Conservation (phyloP, 35 echinoderm and acorn worm genomes). For the Stichopus chloronotus region DNA sequence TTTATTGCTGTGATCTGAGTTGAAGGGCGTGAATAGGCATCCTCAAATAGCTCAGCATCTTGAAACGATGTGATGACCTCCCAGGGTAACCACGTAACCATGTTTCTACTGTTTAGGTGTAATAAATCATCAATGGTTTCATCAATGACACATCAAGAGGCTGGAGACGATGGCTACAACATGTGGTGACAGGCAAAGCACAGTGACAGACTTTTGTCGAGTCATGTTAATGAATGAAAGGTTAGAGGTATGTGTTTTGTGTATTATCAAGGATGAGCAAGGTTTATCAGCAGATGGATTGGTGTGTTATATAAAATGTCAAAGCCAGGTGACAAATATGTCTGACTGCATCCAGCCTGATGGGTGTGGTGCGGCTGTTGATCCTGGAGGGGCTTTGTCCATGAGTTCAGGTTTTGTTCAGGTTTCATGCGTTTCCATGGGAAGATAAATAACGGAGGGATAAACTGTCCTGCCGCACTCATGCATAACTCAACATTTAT, state of each 20-base stretch:
- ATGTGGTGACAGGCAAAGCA: slow-evolving; percentile 65
- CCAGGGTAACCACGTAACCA: slow-evolving; percentile 57
- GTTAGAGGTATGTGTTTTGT: slow-evolving; percentile 66
- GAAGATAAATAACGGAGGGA: slow-evolving; percentile 49
- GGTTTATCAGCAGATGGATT: slow-evolving; percentile 43
- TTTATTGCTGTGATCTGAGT: slow-evolving; percentile 46
- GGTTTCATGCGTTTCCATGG: slow-evolving; percentile 55
- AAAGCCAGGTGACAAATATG: slow-evolving; percentile 53
- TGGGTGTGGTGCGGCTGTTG: slow-evolving; percentile 17
- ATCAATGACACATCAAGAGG: slow-evolving; percentile 69
- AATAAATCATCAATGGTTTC: slow-evolving; percentile 62
- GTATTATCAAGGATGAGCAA: slow-evolving; percentile 58
- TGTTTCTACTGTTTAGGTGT: slow-evolving; percentile 50
- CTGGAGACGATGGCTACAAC: slow-evolving; percentile 60
- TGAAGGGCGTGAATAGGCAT: slow-evolving; percentile 49
- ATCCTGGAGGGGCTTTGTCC: slow-evolving; percentile 49
- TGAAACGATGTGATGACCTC: slow-evolving; percentile 53
- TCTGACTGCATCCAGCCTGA: slow-evolving; percentile 46
- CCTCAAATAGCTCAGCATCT: slow-evolving; percentile 41
- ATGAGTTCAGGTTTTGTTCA: slow-evolving; percentile 54
- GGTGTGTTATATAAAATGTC: slow-evolving; percentile 57
- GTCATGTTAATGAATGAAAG: slow-evolving; percentile 59
- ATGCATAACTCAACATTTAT: slow-evolving; percentile 52
- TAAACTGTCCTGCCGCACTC: slow-evolving; percentile 41
- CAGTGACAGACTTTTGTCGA: slow-evolving; percentile 51